Percentiles rank a stretch among this genome's conserved stretches.
phyloP scores from a whole-genome alignment of 2,113 vertebrate genomes.

The Uropsilus gracilis region DNA sequence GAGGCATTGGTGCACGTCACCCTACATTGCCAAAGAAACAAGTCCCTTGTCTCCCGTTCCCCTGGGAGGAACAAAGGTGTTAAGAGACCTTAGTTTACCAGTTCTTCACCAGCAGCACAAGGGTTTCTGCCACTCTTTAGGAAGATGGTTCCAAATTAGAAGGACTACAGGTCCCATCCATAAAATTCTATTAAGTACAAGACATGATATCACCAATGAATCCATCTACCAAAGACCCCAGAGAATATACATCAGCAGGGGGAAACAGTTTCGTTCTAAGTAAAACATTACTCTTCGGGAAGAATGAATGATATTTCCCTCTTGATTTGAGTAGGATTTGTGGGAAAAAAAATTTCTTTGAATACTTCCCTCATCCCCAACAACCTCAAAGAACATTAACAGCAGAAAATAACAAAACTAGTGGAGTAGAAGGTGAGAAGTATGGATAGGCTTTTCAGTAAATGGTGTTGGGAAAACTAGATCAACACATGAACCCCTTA shows the following conservation, averaged over 20 bases:
- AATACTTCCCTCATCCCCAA: background rate
- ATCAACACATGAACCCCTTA: too few species aligned
- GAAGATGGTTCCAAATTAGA: background rate
- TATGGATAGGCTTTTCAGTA: background rate
- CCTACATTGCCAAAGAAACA: background rate
- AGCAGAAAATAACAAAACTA: background rate
- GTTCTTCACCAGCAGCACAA: background rate
- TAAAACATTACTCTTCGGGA: background rate
- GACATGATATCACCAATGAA: background rate
- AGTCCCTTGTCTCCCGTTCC: background rate
- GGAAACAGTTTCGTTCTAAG: background rate
- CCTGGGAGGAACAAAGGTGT: background rate
- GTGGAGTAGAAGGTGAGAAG: background rate
- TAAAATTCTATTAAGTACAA: background rate
- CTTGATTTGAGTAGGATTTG: background rate
- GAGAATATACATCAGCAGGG: background rate
- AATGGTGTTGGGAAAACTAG: background rate
- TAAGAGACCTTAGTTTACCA: background rate
- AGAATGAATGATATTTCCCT: background rate
- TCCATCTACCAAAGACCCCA: background rate
- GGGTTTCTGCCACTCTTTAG: background rate
- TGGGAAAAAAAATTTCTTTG: background rate
- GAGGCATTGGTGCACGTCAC: rapidly evolving
- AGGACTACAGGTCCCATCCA: rapidly evolving
- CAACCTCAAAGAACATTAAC: background rate